Evolutionary conservation across 1,140 invertebrate species (phyloP), one percentile per base, ranked within the genome.

Genomic region (Drosophila littoralis): DNA sequence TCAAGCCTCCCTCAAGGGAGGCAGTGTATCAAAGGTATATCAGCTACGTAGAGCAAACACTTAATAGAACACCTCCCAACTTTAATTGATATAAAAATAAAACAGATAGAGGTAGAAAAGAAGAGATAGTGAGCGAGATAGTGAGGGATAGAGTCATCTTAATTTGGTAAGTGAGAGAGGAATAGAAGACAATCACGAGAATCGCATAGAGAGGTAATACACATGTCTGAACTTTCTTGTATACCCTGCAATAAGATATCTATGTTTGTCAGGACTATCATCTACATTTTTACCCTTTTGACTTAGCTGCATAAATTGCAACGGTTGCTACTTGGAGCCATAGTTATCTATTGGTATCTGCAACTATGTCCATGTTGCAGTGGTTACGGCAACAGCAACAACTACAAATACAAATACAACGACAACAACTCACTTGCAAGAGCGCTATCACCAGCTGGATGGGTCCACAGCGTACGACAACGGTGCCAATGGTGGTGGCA

Each of bases 381-480:
- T 33, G 36, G 58, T 15, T 5, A 17, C 40, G 17, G 10, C 45
- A 50, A 46, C 22, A 32, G 43, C 57, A 17, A 58, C 36, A 9
- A 13, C 15, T 43, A 48, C 12, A 15, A 52, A 15, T 7, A 12
- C 28, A 12, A 12, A n/a, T 6, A 15, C 40, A 17, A 36, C 32
- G 13, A 50, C 54, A 59, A 81, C 66, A 88, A 94, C 96, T 94
- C 95, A 98, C 97, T 95, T 97, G 96, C 65, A 98, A 93, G 64
- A 98, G 94, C 68, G 97, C 97, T 84, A 98, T 96, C 83, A 98
- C 96, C 82, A 98, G 95, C 91, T 96, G 95, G 8, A 97, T 96
- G 75, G 94, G 94, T 75, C 97, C 97, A 91, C 97, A 97, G 91
- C 97, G 96, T 36, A 98, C 95, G 12, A 97, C 97, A 78, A 98